Conservation (phyloP, 1,140 invertebrate genomes). For the Musca vetustissima region DNA sequence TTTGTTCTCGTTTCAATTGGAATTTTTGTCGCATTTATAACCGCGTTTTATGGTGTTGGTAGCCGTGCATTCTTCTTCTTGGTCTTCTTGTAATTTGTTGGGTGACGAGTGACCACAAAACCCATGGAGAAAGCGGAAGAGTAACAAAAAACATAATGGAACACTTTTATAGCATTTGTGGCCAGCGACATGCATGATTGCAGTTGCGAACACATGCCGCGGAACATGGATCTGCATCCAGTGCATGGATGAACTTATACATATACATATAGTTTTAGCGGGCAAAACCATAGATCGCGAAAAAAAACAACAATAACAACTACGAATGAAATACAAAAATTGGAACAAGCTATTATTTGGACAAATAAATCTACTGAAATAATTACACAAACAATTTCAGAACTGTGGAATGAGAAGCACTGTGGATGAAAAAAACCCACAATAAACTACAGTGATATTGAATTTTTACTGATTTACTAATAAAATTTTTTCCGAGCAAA, state of each 20-base stretch:
- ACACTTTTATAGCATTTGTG: constrained; percentile 18
- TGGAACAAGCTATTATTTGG: constrained; percentile 30
- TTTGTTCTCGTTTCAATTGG: constrained; percentile 41
- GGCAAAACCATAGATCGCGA: no score
- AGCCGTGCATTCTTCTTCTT: constrained; percentile 27
- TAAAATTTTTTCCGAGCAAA: no score
- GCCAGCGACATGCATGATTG: constrained; percentile 18
- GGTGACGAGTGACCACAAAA: constrained; percentile 21
- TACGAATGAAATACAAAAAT: background rate
- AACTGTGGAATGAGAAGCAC: no score
- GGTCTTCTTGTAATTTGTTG: constrained; percentile 20
- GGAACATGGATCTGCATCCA: background rate
- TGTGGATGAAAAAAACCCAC: no score
- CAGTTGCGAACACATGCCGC: background rate
- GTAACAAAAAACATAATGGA: background rate
- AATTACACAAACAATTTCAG: constrained; percentile 40
- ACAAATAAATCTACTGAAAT: constrained; percentile 56
- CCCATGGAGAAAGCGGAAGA: background rate
- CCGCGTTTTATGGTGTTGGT: constrained; percentile 44
- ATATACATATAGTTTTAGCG: no score
- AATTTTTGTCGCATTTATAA: constrained; percentile 55
- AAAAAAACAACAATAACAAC: no score
- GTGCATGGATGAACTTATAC: no score
- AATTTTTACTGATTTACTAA: no score
- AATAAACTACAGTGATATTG: no score